Conservation (phyloP, 2,113 vertebrate genomes). For the Sinocyclocheilus anophthalmus region DNA sequence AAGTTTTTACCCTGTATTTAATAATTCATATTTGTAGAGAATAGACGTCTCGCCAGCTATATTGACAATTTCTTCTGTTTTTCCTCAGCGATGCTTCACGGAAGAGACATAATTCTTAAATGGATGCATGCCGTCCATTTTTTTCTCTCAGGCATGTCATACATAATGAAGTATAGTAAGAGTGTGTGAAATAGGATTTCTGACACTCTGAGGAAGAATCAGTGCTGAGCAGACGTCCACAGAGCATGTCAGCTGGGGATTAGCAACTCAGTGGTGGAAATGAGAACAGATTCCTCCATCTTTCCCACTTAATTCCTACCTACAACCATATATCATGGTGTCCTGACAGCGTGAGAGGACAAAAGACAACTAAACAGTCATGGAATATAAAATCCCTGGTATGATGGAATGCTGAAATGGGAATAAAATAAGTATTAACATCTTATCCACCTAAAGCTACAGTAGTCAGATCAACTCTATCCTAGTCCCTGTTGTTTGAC, state of each 20-base stretch:
- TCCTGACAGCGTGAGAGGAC: not conserved
- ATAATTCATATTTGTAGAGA: not conserved
- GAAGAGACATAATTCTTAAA: conserved; percentile 52
- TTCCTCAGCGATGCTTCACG: conserved; percentile 34
- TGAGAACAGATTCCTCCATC: conserved; percentile 28
- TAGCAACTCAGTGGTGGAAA: conserved; percentile 34
- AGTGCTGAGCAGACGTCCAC: conserved; percentile 23
- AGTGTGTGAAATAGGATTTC: conserved; percentile 49
- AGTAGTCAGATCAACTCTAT: not conserved
- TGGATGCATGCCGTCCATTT: conserved; percentile 47
- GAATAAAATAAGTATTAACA: not conserved
- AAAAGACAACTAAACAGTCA: not conserved
- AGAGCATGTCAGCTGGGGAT: conserved; percentile 41
- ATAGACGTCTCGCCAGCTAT: not conserved
- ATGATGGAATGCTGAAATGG: not conserved
- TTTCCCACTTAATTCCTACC: conserved; percentile 14
- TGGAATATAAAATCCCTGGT: conserved; percentile 3
- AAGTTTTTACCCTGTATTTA: not conserved
- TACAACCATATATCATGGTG: conserved; percentile 10
- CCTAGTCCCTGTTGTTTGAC: not conserved
- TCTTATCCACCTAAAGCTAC: not conserved
- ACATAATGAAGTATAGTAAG: conserved; percentile 49
- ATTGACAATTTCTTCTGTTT: conserved; percentile 32
- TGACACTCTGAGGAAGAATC: conserved; percentile 37
- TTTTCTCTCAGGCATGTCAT: conserved; percentile 50